Evolutionary conservation across 2,888 invertebrate species (phyloP), one percentile per base, ranked within the genome.

Genomic region (Eremobia ochroleuca): DNA sequence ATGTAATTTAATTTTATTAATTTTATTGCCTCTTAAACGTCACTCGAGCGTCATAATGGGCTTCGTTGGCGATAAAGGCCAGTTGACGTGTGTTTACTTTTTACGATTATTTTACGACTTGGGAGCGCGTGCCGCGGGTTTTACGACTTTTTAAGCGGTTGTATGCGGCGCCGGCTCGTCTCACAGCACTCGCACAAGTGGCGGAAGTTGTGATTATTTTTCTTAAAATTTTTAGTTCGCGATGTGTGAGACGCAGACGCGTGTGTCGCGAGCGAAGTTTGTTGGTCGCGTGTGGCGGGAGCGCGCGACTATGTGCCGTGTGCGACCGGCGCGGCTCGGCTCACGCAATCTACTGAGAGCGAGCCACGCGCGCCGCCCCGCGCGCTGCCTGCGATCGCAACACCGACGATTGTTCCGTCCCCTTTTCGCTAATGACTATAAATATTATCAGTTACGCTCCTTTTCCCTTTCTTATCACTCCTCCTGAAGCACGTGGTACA

Each of bases 331-430:
- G 97, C 96, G 95, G 97, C 97, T 97, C 97, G 97, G 97, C 97
- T 97, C 97, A 97, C 97, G 97, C 97, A 97, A 96, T 97, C 97
- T 97, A 97, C 97, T 97, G 97, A 91, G 91, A 97, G 90, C 94
- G 94, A 81, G 86, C 94, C 97, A 96, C 97, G 97, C 97, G 97
- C 97, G 97, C 97, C 97, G 97, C 97, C 97, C 96, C 96, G 96
- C 97, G 95, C 94, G 94, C 88, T 95, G 95, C 96, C 95, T 94
- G 94, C 94, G 92, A 91, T 91, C 93, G 93, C 94, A 92, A 92
- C 93, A 90, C 92, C 90, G 90, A 92, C 94, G 93, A 95, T 94
- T 95, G 96, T 96, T 95, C 96, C 96, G 96, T 96, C 97, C 96
- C 97, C 97, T 96, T 97, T 96, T 96, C 96, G 96, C 96, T 96